These are phyloP conservation scores for Bombus impatiens DNA, from an alignment of 1,140 invertebrate species.

Conservation along the genomic window DNA sequence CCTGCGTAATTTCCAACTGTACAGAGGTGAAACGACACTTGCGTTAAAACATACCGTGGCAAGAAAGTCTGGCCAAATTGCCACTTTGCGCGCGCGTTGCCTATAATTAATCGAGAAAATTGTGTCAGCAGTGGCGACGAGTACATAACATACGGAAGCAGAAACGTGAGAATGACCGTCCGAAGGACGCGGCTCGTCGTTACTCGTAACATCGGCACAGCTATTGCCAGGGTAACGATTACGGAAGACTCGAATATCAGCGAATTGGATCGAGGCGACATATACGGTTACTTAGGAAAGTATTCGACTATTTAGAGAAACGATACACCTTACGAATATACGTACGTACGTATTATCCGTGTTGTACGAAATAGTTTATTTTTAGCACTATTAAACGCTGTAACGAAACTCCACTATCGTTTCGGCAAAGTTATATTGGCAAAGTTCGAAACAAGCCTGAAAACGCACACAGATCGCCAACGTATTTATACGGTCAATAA, in stretches of 20 bases:
- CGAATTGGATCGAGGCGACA: not conserved
- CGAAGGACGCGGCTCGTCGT: slow-evolving; percentile 44
- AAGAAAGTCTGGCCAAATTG: not conserved
- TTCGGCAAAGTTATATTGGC: too few species aligned
- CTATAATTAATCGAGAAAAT: slow-evolving; percentile 39
- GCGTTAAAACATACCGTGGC: not conserved
- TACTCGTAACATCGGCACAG: slow-evolving; percentile 47
- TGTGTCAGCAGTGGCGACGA: slow-evolving; percentile 14
- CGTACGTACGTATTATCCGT: too few species aligned
- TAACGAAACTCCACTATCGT: too few species aligned
- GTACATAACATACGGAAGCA: slow-evolving; percentile 28
- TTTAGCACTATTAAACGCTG: too few species aligned
- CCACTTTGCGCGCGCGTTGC: not conserved
- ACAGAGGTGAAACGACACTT: not conserved
- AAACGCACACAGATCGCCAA: too few species aligned
- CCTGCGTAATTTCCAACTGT: not conserved
- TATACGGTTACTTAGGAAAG: not conserved
- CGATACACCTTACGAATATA: not conserved
- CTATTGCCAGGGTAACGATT: not conserved
- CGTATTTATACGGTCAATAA: not conserved
- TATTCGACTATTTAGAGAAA: too few species aligned
- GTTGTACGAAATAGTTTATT: too few species aligned
- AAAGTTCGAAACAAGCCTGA: too few species aligned
- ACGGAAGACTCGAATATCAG: slow-evolving; percentile 9
- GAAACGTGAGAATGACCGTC: slow-evolving; percentile 33